A percentile compares a stretch with the other conserved stretches of the same genome.
Evolutionary conservation across 2,888 invertebrate species (phyloP).

Genomic region (Erpobdella octoculata): DNA sequence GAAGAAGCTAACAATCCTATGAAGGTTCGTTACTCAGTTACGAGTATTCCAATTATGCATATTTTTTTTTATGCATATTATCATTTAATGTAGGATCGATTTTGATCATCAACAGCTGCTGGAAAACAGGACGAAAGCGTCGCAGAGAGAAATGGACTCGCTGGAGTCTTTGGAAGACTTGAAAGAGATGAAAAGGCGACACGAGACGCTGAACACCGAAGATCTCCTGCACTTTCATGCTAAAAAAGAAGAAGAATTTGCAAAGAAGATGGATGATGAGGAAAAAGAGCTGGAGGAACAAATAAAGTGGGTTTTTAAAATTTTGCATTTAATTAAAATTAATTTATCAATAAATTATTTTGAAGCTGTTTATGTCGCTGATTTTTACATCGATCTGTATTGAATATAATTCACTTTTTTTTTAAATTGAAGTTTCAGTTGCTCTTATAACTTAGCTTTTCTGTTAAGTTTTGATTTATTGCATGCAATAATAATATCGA

Average conservation of each 20-base stretch:
- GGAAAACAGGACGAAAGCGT: constrained; percentile 58
- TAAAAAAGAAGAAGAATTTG: background rate
- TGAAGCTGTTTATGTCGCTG: too few species aligned
- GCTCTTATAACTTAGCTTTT: too few species aligned
- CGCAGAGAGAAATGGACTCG: constrained; percentile 7
- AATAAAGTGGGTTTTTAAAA: background rate
- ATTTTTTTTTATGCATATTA: background rate
- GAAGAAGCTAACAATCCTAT: constrained; percentile 97
- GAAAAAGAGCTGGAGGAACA: background rate
- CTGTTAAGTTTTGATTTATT: too few species aligned
- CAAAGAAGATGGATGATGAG: background rate
- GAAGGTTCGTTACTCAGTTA: constrained; percentile 55
- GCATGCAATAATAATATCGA: too few species aligned
- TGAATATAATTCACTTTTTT: too few species aligned
- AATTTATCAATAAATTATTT: too few species aligned
- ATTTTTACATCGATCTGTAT: too few species aligned
- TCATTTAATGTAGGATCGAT: background rate
- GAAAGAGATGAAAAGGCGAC: constrained; percentile 5
- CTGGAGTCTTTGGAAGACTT: constrained; percentile 10
- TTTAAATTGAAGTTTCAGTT: too few species aligned
- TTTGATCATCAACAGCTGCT: constrained; percentile 56
- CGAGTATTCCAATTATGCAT: background rate
- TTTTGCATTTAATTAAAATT: too few species aligned
- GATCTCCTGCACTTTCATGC: background rate
- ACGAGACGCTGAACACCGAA: background rate